phyloP scores from a whole-genome alignment of 2,888 invertebrate genomes.

The Trisateles emortualis region DNA sequence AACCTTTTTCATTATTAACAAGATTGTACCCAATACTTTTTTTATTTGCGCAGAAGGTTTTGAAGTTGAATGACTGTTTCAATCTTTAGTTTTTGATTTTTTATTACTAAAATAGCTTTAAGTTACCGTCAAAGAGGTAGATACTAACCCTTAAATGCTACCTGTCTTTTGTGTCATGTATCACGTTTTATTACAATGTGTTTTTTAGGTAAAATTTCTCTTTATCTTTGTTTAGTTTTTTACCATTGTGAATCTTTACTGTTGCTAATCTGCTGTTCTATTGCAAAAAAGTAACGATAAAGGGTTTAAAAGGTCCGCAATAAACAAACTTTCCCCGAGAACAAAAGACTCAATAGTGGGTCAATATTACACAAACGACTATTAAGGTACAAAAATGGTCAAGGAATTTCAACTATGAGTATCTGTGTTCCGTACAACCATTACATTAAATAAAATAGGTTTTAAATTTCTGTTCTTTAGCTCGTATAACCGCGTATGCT shows the following conservation, averaged over 20 bases:
- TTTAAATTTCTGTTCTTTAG: constrained; percentile 25
- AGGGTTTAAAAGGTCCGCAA: constrained; percentile 71
- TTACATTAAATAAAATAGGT: constrained; percentile 12
- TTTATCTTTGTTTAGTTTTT: constrained; percentile 24
- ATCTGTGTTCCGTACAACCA: constrained; percentile 43
- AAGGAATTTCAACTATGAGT: constrained; percentile 21
- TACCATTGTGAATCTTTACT: constrained; percentile 27
- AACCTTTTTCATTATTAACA: constrained; percentile 45
- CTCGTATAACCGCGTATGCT: constrained; percentile 7
- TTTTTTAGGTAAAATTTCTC: constrained; percentile 26
- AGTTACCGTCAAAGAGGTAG: constrained; percentile 14
- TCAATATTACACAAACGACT: constrained; percentile 55
- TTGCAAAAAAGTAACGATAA: constrained; percentile 64
- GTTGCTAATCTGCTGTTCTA: constrained; percentile 42
- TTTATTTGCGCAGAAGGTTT: constrained; percentile 14
- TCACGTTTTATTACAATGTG: constrained; percentile 34
- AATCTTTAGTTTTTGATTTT: constrained; percentile 13
- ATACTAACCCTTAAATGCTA: constrained; percentile 41
- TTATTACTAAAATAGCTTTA: not conserved
- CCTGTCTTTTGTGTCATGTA: constrained; percentile 56
- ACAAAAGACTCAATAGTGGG: constrained; percentile 66
- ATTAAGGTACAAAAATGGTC: constrained; percentile 64
- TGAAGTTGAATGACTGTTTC: constrained; percentile 23
- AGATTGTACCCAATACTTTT: constrained; percentile 8
- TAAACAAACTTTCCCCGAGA: constrained; percentile 73